phyloP scores from a whole-genome alignment of 2,888 invertebrate genomes.

The Tiliacea aurago region DNA sequence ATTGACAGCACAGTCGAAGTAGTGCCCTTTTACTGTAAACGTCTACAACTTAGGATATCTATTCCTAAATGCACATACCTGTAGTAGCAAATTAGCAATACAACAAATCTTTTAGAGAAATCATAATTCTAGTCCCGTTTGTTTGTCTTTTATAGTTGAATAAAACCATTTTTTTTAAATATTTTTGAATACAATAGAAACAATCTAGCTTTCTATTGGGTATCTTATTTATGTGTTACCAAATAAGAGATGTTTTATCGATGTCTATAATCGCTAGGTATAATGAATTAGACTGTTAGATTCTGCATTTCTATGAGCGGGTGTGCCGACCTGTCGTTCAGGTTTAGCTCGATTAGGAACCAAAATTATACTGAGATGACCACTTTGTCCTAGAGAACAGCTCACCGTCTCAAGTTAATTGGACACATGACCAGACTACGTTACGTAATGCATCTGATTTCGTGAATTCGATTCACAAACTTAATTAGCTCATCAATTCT shows the following conservation, averaged over 20 bases:
- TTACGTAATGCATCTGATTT: slow-evolving; percentile 59
- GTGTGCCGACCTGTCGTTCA: slow-evolving; percentile 67
- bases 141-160: slow-evolving; percentile 12
- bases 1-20: slow-evolving; percentile 34
- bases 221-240: slow-evolving; percentile 40
- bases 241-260: slow-evolving; percentile 50
- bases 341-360: slow-evolving; percentile 67
- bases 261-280: slow-evolving; percentile 38
- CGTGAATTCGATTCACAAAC: slow-evolving; percentile 51
- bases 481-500: slow-evolving; percentile 50
- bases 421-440: slow-evolving; percentile 60
- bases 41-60: slow-evolving; percentile 5
- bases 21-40: slow-evolving; percentile 27
- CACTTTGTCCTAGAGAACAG: slow-evolving; percentile 67
- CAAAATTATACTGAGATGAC: slow-evolving; percentile 73
- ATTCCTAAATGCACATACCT: slow-evolving; percentile 20
- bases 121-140: slow-evolving; percentile 16
- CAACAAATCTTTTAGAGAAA: slow-evolving; percentile 43
- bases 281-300: slow-evolving; percentile 44
- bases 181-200: slow-evolving; percentile 38
- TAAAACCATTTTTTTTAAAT: slow-evolving; percentile 11
- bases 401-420: slow-evolving; percentile 60
- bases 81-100: not conserved
- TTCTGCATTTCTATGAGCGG: slow-evolving; percentile 57
- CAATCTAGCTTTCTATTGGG: slow-evolving; percentile 46